Evolutionary conservation across 2,888 invertebrate genomes (phyloP), one percentile per base, ranked within the genome.

Genomic region (Ichneumon xanthorius): DNA sequence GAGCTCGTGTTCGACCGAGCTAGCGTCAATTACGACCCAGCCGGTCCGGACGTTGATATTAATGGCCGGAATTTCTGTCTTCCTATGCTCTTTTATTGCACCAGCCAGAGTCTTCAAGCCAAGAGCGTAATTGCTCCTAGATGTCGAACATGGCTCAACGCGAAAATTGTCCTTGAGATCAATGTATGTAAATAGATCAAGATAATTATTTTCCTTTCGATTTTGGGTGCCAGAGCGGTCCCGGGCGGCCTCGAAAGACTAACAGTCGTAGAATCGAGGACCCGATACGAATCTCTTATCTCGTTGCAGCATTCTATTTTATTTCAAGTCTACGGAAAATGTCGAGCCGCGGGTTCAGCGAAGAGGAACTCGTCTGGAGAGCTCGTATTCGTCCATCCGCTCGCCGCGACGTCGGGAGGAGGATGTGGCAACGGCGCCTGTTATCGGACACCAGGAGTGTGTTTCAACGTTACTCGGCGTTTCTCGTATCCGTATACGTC

Each of bases 371-470:
- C 11, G 37, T 53, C 48, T 70, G 80, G 73, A 83, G 77, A 70
- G 82, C 70, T 22, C 48, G 61, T 40, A 75, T 76, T 50, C 75
- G 30, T 70, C 40, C 77, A 45, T 68, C 68, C 48, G 68, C 50
- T 19, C 53, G 70, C 70, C 40, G 67, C 77, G 72, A 19, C 72
- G 81, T 81, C 76, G 75, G 81, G 65, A 55, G 45, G 78, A 78
- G 80, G 81, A 86, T 78, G 81, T 87, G 86, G 87, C 87, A 85
- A 86, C 86, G 78, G 84, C 82, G 86, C 85, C 67, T 80, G 86
- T 85, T 86, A 87, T 86, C 85, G 85, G 81, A 85, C 80, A 86
- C 87, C 87, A 73, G 48, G 77, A 71, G 76, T 68, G 75, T 63
- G 63, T 63, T 72, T 80, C 26, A 83, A 53, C 77, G 80, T 80